These are phyloP conservation scores for Tiliacea citrago DNA, from an alignment of 2,888 invertebrate genomes.

Conservation along the genomic window DNA sequence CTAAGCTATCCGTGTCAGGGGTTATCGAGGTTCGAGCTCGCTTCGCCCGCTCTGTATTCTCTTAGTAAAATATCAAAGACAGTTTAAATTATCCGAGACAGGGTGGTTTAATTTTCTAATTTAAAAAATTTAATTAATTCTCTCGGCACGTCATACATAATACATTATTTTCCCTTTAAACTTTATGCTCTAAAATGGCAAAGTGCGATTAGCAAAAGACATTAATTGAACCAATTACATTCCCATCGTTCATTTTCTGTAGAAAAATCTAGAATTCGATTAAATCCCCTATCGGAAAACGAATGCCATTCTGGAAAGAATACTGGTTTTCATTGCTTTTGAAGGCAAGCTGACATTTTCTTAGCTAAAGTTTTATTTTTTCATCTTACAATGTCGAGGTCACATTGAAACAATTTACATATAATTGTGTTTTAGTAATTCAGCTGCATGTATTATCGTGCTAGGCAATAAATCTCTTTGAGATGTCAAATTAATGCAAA, in stretches of 20 bases:
- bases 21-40: too few relatives aligned
- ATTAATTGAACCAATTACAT: conserved; percentile 12
- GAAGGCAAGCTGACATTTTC: conserved; percentile 1
- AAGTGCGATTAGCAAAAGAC: conserved; percentile 3
- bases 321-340: conserved; percentile 1
- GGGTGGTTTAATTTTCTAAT: too few relatives aligned
- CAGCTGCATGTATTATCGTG: conserved; percentile 3
- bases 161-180: not conserved
- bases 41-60: too few relatives aligned
- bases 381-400: not conserved
- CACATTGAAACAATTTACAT: conserved; percentile 32
- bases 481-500: conserved; percentile 19
- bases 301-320: conserved; percentile 4
- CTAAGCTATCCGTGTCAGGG: too few relatives aligned
- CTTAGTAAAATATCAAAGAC: too few relatives aligned
- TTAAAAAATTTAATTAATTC: too few relatives aligned
- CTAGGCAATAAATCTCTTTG: conserved; percentile 15
- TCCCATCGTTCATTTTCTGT: conserved; percentile 1
- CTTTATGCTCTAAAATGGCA: not conserved
- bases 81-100: too few relatives aligned
- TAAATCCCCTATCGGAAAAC: conserved; percentile 30
- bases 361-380: conserved; percentile 6
- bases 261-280: conserved; percentile 25
- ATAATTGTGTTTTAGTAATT: conserved; percentile 3
- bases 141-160: not conserved